Base-by-base conservation (phyloP, 2,888 invertebrate genomes). In the Omphaloscelis lunosa region DNA sequence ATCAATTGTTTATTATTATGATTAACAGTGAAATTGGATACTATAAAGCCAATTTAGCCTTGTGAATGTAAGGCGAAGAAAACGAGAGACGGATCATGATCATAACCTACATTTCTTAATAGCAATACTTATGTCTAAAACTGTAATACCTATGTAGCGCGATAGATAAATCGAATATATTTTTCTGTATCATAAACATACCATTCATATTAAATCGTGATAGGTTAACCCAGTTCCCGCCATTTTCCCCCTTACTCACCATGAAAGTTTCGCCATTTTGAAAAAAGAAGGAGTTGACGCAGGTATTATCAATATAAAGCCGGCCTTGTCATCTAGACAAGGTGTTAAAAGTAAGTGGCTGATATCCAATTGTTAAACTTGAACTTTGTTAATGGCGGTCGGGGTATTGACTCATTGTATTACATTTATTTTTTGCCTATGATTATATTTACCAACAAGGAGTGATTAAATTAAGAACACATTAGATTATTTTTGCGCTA, bases 311-410 rank as follows among this genome's bases (percentile, higher is more conserved):
- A 67, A 61, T 75, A 63, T 58, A 83, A 61, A 65, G 68, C 65
- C 72, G 83, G 72, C 88, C 89, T 88, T 89, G 86, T 84, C 86
- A 82, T 74, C 78, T 79, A 82, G 80, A 76, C 76, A 85, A 75
- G 81, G 77, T 83, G 83, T 70, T 86, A 88, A 86, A 91, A 90
- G 89, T 91, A 88, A 89, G 79, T 86, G 88, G 86, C 71, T 81
- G 72, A 86, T 85, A 89, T 86, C 86, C 89, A 89, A 90, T 89
- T 89, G 89, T 91, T 91, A 90, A 91, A 92, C 93, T 93, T 93
- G 93, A 93, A 93, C 93, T 90, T 86, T 76, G 82, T 27, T 84
- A 87, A 83, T 83, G 83, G 68, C 75, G 80, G 75, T 70, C 85
- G 86, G 93, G 92, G 92, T 93, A 89, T 86, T n/a, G n/a, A n/a